Evolutionary conservation across 2,797 vertebrate genomes (phyloP).

Genomic region (Hybognathus amarus): DNA sequence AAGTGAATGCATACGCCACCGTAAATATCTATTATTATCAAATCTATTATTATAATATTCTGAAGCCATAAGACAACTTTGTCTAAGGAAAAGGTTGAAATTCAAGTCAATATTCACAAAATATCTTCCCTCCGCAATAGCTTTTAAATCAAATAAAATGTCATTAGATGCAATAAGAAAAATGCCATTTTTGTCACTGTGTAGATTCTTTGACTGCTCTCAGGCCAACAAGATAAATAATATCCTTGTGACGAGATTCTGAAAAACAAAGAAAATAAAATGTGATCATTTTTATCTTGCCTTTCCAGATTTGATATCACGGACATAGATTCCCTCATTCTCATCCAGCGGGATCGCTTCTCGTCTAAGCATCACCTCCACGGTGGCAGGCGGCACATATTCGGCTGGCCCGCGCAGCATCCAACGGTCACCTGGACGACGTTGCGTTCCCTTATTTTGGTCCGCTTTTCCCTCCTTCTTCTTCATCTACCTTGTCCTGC

Average conservation of each 20-base stretch:
- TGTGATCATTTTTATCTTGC: constrained; percentile 62
- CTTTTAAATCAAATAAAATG: not conserved
- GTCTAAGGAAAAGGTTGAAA: not conserved
- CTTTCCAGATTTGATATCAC: constrained; percentile 88
- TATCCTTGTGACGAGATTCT: not conserved
- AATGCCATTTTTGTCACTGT: not conserved
- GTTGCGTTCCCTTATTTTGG: constrained; percentile 58
- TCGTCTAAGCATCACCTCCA: constrained; percentile 81
- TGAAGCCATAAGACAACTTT: not conserved
- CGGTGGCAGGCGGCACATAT: constrained; percentile 83
- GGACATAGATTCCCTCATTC: constrained; percentile 90
- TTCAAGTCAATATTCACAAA: not conserved
- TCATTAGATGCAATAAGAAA: not conserved
- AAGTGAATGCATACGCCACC: too few species aligned
- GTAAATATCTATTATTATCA: too few species aligned
- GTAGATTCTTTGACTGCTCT: not conserved
- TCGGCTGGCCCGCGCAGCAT: constrained; percentile 88
- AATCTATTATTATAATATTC: not conserved
- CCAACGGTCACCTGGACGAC: constrained; percentile 88
- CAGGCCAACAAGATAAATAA: not conserved
- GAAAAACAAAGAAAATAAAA: not conserved
- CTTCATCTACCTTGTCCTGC: constrained; percentile 61
- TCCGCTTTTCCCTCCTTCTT: constrained; percentile 60
- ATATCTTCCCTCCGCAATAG: not conserved
- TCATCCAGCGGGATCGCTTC: constrained; percentile 86